phyloP scores from a whole-genome alignment of 2,113 vertebrate genomes.

The Toxotes chatareus region DNA sequence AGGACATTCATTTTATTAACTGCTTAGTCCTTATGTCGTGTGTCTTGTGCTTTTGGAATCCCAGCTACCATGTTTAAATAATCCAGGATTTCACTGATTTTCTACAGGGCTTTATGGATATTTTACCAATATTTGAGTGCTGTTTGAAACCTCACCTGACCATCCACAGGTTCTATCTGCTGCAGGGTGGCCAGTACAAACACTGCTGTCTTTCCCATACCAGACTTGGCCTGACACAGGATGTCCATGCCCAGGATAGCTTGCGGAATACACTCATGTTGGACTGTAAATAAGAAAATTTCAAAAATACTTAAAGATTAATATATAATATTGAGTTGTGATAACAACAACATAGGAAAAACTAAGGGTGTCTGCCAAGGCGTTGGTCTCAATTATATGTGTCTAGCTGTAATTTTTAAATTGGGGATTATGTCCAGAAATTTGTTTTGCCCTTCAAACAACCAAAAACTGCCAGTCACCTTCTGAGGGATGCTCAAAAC shows the following conservation, averaged over 20 bases:
- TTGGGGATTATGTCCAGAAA: not conserved
- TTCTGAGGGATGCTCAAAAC: constrained; percentile 92
- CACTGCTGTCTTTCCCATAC: constrained; percentile 92
- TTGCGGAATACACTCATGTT: constrained; percentile 93
- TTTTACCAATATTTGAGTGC: no score
- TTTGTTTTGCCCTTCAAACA: not conserved
- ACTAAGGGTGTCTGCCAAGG: accelerated
- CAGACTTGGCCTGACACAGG: constrained; percentile 92
- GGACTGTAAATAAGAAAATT: constrained; percentile 79
- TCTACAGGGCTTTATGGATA: no score
- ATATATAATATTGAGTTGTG: not conserved
- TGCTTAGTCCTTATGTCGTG: not conserved
- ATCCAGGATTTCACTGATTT: no score
- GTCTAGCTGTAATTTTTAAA: not conserved
- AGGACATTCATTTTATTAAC: not conserved
- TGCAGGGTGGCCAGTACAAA: constrained; percentile 92
- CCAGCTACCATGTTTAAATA: not conserved
- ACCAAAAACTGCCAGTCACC: constrained; percentile 68
- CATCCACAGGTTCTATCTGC: constrained; percentile 89
- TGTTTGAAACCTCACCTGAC: constrained; percentile 83
- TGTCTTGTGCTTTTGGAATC: not conserved
- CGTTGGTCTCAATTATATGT: not conserved
- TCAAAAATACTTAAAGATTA: not conserved
- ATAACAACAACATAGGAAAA: not conserved
- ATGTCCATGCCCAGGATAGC: constrained; percentile 92